Evolutionary conservation across 1,140 invertebrate genomes (phyloP), one percentile per base, ranked within the genome.

Genomic region (Pantala flavescens): DNA sequence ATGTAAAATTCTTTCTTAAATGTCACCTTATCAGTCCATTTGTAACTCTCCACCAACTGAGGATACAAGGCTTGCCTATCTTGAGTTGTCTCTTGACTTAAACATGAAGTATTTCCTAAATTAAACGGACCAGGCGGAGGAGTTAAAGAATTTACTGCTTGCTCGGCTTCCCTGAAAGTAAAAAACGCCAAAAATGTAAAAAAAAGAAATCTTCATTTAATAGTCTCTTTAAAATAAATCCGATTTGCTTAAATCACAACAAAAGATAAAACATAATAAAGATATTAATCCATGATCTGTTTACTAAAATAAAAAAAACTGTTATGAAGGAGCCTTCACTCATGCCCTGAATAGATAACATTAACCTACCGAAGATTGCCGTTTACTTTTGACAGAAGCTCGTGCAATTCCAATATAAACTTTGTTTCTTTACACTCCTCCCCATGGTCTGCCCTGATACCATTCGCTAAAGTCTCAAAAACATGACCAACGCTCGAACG

Each of bases 21-120:
- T 7, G 49, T 76, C 79, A 92, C 88, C 82, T 95, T 96, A 79
- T 96, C 94, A 10, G 90, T 93, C 94, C 94, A 96, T 83, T 94
- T 95, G 80, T 96, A 95, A 80, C 91, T 91, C 79, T 94, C 92
- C 0, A 95, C 90, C 21, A 96, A 81, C 79, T 94, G 92, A 19
- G 90, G 87, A 81, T 96, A 96, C 9, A 96, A 81, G n/a, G 91
- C 89, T 80, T 95, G 91, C 36, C 92, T 85, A 77, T 96, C 94
- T 81, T 91, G 90, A 0, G 91, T 90, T 0, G 92, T 93, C 83
- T 97, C 94, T 84, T 96, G 93, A 76, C 89, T 92, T 16, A 96
- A 83, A 80, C 87, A 90, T 19, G 90, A 88, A 14, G 93, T 92
- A 78, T 94, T 96, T 0, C 91, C 93, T 43, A 96, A 84, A 78